These are phyloP conservation scores for Austrolebias charrua DNA, from an alignment of 2,797 vertebrate species.

Conservation along the genomic window DNA sequence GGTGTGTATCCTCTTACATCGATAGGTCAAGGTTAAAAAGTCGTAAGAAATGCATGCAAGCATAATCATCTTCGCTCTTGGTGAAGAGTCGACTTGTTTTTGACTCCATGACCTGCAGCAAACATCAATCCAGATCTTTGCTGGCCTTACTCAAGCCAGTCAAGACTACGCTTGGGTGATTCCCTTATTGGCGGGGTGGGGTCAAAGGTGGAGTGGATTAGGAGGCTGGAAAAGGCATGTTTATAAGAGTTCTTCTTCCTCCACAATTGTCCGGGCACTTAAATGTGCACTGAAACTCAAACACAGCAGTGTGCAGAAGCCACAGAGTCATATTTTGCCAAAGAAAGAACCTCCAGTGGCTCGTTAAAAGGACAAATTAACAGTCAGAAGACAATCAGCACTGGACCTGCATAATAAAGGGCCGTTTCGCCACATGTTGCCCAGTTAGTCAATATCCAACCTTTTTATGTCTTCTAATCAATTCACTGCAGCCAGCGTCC, in stretches of 20 bases:
- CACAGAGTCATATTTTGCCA: conserved; percentile 36
- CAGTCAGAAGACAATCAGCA: conserved; percentile 62
- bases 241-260: conserved; percentile 37
- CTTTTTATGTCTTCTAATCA: conserved; percentile 56
- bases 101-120: conserved; percentile 46
- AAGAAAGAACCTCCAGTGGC: conserved; percentile 48
- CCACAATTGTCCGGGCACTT: conserved; percentile 42
- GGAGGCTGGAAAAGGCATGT: conserved; percentile 36
- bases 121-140: conserved; percentile 28
- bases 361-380: conserved; percentile 67
- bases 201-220: conserved; percentile 35
- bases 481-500: conserved; percentile 51
- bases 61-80: conserved; percentile 39
- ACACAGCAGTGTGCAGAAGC: conserved; percentile 32
- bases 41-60: conserved; percentile 19
- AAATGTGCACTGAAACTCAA: conserved; percentile 21
- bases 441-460: conserved; percentile 58
- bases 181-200: conserved; percentile 14
- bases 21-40: conserved; percentile 54
- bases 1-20: conserved; percentile 19
- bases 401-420: conserved; percentile 56
- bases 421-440: conserved; percentile 42
- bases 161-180: conserved; percentile 7
- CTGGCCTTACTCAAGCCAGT: conserved; percentile 22
- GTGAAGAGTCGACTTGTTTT: conserved; percentile 38